Evolutionary conservation across 2,888 invertebrate genomes (phyloP), one percentile per base, ranked within the genome.

Genomic region (Pegoplata infirma): DNA sequence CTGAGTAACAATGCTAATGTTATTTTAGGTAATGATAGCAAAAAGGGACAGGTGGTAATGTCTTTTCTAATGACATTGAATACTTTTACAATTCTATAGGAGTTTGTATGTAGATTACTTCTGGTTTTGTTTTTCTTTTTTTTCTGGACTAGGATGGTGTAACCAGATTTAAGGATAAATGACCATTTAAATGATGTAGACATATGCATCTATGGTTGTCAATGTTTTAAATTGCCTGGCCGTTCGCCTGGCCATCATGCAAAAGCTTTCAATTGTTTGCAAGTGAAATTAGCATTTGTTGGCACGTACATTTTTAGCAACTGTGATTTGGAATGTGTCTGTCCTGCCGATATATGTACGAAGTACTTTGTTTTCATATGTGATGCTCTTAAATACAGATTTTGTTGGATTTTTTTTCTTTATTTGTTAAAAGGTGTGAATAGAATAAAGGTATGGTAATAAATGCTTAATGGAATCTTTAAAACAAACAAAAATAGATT

Each of bases 211-310:
- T 53, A 7, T 21, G 12, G n/a, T 19, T 68, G 46, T 53, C 4
- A 12, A 25, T 51, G 19, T 6, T 5, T 17, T 25, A 21, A 23
- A 6, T 10, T 61, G 40, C 12, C 36, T 47, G 36, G 16, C 2
- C 25, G 23, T 32, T n/a, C n/a, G 10, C 16, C 16, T 19, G 53
- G n/a, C n/a, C n/a, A 46, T 19, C 40, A 44, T 51, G 17, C 49
- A 59, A 16, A n/a, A 28, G 49, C 47, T 36, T 58, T 25, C 47
- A 53, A 66, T 59, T 69, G 71, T 75, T 75, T 72, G 67, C 61
- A 61, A 72, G 51, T 67, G 46, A 72, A 79, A 75, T 79, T 75
- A 75, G 75, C 71, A 79, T 72, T 72, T 79, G 67, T 55, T 74
- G 75, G 40, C 79, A 79, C 75, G 71, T 73, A 51, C 67, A 36